Conservation (phyloP, 2,797 vertebrate genomes). For the Epinephelus coioides region DNA sequence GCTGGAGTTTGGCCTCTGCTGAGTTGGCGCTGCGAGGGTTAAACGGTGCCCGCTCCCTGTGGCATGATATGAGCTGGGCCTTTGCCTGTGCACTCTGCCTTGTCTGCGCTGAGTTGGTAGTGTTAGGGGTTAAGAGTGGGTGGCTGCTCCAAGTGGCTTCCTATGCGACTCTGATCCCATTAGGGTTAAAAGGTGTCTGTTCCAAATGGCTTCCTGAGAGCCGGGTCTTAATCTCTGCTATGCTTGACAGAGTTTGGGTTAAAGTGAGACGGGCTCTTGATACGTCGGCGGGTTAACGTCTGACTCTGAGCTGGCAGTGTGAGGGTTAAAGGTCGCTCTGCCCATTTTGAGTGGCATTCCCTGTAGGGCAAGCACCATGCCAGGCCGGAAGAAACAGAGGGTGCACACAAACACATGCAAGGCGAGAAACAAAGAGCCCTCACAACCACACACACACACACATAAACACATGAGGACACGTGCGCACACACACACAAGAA, state of each 20-base stretch:
- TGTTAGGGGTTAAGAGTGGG: constrained; percentile 70
- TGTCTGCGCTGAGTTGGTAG: constrained; percentile 63
- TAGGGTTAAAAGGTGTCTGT: constrained; percentile 74
- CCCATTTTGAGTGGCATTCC: constrained; percentile 72
- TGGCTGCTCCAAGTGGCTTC: constrained; percentile 72
- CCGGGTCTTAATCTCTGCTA: constrained; percentile 70
- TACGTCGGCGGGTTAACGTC: constrained; percentile 32
- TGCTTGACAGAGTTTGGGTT: constrained; percentile 57
- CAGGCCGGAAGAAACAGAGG: constrained; percentile 65
- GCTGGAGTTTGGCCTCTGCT: constrained; percentile 68
- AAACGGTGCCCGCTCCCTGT: constrained; percentile 76
- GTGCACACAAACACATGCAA: constrained; percentile 59
- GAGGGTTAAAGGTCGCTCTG: constrained; percentile 75
- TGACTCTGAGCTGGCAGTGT: constrained; percentile 60
- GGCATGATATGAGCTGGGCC: constrained; percentile 81
- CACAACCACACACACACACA: constrained; percentile 51
- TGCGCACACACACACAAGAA: constrained; percentile 32
- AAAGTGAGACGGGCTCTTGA: constrained; percentile 45
- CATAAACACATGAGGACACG: constrained; percentile 27
- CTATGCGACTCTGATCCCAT: constrained; percentile 68
- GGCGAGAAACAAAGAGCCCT: constrained; percentile 69
- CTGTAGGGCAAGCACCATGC: constrained; percentile 66
- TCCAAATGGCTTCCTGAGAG: constrained; percentile 75
- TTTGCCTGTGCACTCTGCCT: constrained; percentile 78
- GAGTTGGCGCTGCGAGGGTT: constrained; percentile 77